These are phyloP conservation scores for Girardia tigrina DNA, from an alignment of 2,888 invertebrate genomes.

Conservation along the genomic window DNA sequence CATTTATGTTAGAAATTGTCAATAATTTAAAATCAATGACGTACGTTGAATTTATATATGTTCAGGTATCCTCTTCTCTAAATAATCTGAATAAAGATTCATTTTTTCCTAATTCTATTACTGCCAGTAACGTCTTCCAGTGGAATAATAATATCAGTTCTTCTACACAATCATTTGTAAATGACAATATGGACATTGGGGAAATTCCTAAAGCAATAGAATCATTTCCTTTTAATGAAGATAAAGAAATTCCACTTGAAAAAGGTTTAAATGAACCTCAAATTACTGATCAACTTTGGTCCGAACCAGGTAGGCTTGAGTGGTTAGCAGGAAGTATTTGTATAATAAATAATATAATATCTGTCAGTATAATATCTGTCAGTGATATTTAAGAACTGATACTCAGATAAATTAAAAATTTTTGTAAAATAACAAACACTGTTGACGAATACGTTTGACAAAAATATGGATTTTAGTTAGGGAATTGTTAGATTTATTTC, in stretches of 20 bases:
- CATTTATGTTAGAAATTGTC: too few relatives aligned
- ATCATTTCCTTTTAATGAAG: background rate
- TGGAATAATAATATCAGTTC: slow-evolving; percentile 6
- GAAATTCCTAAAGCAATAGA: background rate
- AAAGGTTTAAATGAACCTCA: slow-evolving; percentile 9
- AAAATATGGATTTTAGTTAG: too few relatives aligned
- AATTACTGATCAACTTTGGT: background rate
- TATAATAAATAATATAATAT: too few relatives aligned
- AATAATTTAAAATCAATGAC: too few relatives aligned
- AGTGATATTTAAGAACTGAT: too few relatives aligned
- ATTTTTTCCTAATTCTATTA: background rate
- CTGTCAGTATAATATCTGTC: too few relatives aligned
- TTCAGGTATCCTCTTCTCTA: background rate
- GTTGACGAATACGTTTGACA: too few relatives aligned
- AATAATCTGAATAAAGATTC: slow-evolving; percentile 11
- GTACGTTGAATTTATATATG: too few relatives aligned
- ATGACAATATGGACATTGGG: background rate
- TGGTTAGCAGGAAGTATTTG: too few relatives aligned
- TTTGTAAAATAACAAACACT: too few relatives aligned
- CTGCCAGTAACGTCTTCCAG: background rate
- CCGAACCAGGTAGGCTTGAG: background rate
- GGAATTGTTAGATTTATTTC: too few relatives aligned
- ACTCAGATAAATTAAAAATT: too few relatives aligned
- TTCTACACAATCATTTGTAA: background rate
- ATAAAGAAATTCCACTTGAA: background rate